Conservation (phyloP, 2,888 invertebrate species). For the Leptogaster cylindrica region DNA sequence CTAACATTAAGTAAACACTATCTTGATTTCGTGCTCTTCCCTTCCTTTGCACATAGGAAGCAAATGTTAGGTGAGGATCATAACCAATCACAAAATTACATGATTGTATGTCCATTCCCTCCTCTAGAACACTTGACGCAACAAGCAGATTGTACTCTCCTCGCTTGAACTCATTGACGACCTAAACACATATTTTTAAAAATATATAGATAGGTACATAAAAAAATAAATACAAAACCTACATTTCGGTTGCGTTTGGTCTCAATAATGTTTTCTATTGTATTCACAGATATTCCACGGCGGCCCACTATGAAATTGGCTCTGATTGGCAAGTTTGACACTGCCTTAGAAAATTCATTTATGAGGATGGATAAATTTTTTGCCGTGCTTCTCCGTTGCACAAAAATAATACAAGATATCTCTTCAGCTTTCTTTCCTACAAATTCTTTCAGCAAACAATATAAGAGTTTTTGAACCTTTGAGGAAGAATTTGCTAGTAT, state of each 20-base stretch:
- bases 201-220: background rate
- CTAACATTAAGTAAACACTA: conserved; percentile 69
- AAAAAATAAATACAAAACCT: conserved; percentile 31
- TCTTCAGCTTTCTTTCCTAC: conserved; percentile 56
- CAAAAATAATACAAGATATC: conserved; percentile 58
- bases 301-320: conserved; percentile 77
- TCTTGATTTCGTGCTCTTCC: conserved; percentile 76
- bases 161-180: conserved; percentile 66
- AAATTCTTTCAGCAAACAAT: conserved; percentile 68
- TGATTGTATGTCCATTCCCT: conserved; percentile 84
- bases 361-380: conserved; percentile 76
- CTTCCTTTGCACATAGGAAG: conserved; percentile 89
- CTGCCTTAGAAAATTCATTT: conserved; percentile 62
- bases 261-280: conserved; percentile 54
- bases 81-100: conserved; percentile 82
- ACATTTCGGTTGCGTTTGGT: conserved; percentile 54
- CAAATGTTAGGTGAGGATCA: conserved; percentile 73
- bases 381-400: conserved; percentile 70
- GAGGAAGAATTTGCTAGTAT: conserved; percentile 69
- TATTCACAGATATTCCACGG: conserved; percentile 48
- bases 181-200: conserved; percentile 49
- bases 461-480: conserved; percentile 70
- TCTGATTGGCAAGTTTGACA: conserved; percentile 65
- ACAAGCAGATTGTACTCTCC: conserved; percentile 71
- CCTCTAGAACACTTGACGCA: conserved; percentile 84